phyloP scores from a whole-genome alignment of 2,113 vertebrate genomes.

The Drymodes brunneopygia region DNA sequence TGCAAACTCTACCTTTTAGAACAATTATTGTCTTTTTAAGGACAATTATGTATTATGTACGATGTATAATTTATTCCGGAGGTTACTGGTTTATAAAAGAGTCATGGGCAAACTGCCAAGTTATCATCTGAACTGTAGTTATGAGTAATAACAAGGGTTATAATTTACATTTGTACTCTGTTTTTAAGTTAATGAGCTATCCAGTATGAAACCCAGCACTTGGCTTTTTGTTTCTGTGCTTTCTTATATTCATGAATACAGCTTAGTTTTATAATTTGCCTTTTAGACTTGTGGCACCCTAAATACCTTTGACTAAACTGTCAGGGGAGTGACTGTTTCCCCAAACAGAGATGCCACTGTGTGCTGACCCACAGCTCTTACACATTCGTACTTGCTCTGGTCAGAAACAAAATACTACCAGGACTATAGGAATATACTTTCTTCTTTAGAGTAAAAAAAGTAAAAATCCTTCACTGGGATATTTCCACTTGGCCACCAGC shows the following conservation, averaged over 20 bases:
- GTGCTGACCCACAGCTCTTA: background rate
- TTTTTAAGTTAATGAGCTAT: slow-evolving; percentile 77
- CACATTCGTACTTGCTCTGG: background rate
- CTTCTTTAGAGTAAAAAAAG: background rate
- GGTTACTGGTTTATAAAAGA: slow-evolving; percentile 66
- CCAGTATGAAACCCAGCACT: slow-evolving; percentile 48
- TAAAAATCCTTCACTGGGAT: background rate
- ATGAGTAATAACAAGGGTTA: slow-evolving; percentile 73
- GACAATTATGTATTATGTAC: slow-evolving; percentile 68
- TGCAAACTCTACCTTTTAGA: slow-evolving; percentile 34
- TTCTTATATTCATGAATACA: slow-evolving; percentile 17
- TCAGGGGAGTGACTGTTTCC: background rate
- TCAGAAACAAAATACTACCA: background rate
- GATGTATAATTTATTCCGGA: slow-evolving; percentile 65
- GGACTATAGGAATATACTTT: background rate
- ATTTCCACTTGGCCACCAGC: background rate
- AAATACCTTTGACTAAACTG: background rate
- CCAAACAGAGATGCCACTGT: background rate
- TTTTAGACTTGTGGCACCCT: background rate
- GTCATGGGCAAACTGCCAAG: slow-evolving; percentile 62
- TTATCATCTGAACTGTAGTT: slow-evolving; percentile 65
- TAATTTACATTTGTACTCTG: slow-evolving; percentile 72
- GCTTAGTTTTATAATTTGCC: slow-evolving; percentile 24
- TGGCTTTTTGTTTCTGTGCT: slow-evolving; percentile 48
- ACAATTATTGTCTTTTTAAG: slow-evolving; percentile 65